phyloP scores from a whole-genome alignment of 2,113 vertebrate genomes.

The Cololabis saira region DNA sequence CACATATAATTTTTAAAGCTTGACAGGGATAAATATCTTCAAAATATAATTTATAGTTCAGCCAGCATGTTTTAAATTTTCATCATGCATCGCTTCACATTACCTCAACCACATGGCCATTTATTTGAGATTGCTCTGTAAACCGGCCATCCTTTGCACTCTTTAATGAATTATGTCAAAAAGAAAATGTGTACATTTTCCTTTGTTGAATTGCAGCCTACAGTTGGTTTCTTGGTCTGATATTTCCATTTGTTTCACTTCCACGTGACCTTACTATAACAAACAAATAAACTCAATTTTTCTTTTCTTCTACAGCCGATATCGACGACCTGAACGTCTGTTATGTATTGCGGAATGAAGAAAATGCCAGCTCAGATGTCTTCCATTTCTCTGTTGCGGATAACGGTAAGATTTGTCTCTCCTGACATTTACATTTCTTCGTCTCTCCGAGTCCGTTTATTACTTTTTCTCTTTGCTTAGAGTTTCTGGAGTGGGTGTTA shows the following conservation, averaged over 20 bases:
- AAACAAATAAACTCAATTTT: background rate
- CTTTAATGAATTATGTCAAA: constrained; percentile 19
- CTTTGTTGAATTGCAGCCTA: constrained; percentile 9
- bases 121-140: background rate
- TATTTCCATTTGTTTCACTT: background rate
- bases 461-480: background rate
- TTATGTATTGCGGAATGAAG: constrained; percentile 86
- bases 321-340: constrained; percentile 92
- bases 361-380: constrained; percentile 89
- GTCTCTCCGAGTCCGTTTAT: background rate
- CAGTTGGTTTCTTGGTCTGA: background rate
- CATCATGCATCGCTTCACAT: constrained; percentile 27
- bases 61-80: constrained; percentile 22
- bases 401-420: constrained; percentile 81
- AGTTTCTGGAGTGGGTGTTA: background rate
- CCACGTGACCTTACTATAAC: background rate
- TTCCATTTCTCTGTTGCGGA: constrained; percentile 92
- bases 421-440: constrained; percentile 1
- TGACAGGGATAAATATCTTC: constrained; percentile 32
- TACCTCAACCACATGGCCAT: background rate
- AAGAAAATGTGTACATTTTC: background rate
- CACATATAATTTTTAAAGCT: constrained; percentile 33
- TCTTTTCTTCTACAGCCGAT: constrained; percentile 81
- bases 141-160: constrained; percentile 13
- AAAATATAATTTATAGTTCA: constrained; percentile 9